Percentiles rank a stretch among this genome's conserved stretches.
Conservation (phyloP, 2,113 vertebrate species). For the Ailuropoda melanoleuca region DNA sequence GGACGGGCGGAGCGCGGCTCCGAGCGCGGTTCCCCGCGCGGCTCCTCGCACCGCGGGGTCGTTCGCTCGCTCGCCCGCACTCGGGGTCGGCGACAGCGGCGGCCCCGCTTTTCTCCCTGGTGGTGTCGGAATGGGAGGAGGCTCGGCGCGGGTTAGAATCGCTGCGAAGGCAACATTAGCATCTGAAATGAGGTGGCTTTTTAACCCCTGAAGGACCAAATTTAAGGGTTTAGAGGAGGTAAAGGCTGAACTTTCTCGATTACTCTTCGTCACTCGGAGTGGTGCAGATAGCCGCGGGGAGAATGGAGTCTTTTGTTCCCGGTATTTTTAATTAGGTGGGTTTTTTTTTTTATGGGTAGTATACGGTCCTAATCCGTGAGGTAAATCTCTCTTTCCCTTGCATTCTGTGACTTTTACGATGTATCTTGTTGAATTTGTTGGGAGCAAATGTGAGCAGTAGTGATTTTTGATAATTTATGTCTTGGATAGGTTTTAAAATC, state of each 20-base stretch:
- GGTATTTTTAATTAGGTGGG: constrained; percentile 51
- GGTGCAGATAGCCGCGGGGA: constrained; percentile 59
- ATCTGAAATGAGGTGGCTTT: constrained; percentile 81
- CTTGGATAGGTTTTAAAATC: constrained; percentile 24
- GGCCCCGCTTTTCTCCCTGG: constrained; percentile 59
- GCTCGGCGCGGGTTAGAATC: constrained; percentile 74
- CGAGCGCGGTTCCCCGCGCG: neutral
- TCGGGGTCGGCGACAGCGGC: neutral
- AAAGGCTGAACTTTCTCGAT: constrained; percentile 65
- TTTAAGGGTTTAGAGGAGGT: constrained; percentile 77
- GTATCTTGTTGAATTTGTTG: neutral
- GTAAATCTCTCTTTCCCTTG: neutral
- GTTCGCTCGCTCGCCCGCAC: neutral
- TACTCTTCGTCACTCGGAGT: neutral
- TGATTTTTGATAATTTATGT: constrained; percentile 47
- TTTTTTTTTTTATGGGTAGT: neutral
- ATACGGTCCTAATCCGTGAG: neutral
- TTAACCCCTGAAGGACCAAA: constrained; percentile 82
- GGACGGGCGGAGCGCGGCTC: neutral
- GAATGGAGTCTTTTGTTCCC: constrained; percentile 70
- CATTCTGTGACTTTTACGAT: constrained; percentile 21
- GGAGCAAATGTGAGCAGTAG: constrained; percentile 2
- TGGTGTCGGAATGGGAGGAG: constrained; percentile 78
- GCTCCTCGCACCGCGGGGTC: neutral
- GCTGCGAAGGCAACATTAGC: constrained; percentile 79